Conservation (phyloP, 1,140 invertebrate genomes). For the Acromyrmex echinatior region DNA sequence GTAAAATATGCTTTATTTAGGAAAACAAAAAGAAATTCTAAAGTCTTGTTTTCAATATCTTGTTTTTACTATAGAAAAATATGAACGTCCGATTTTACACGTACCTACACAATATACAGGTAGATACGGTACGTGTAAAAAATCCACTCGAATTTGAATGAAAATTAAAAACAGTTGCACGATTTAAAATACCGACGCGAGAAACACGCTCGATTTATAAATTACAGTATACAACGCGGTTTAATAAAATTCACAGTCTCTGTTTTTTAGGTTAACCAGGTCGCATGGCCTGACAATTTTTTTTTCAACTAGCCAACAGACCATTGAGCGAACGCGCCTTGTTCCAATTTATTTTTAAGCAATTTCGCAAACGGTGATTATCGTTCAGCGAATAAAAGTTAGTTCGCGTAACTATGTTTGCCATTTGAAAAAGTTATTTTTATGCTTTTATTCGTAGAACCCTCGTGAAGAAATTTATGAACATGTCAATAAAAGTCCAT, state of each 20-base stretch:
- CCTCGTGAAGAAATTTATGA: neutral
- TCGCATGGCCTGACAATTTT: slow-evolving; percentile 5
- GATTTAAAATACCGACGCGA: slow-evolving; percentile 27
- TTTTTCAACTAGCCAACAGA: slow-evolving; percentile 22
- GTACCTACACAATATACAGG: neutral
- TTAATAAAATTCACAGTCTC: slow-evolving; percentile 49
- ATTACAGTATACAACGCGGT: slow-evolving; percentile 58
- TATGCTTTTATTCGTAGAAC: neutral
- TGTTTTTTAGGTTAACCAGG: slow-evolving; percentile 49
- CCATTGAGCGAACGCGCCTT: slow-evolving; percentile 39
- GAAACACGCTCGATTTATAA: slow-evolving; percentile 61
- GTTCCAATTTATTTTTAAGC: slow-evolving; percentile 62
- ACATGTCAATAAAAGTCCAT: neutral
- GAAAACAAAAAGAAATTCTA: neutral
- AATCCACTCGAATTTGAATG: slow-evolving; percentile 38
- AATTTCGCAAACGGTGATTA: slow-evolving; percentile 39
- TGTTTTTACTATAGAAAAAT: neutral
- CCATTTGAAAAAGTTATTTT: slow-evolving; percentile 24
- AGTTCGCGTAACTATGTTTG: slow-evolving; percentile 3
- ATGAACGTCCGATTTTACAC: too few species aligned
- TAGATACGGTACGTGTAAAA: neutral
- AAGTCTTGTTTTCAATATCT: neutral
- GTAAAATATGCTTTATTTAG: neutral
- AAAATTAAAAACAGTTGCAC: slow-evolving; percentile 52
- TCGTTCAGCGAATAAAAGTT: slow-evolving; percentile 46